Conservation (phyloP, 2,113 vertebrate species). For the Phalacrocorax aristotelis region DNA sequence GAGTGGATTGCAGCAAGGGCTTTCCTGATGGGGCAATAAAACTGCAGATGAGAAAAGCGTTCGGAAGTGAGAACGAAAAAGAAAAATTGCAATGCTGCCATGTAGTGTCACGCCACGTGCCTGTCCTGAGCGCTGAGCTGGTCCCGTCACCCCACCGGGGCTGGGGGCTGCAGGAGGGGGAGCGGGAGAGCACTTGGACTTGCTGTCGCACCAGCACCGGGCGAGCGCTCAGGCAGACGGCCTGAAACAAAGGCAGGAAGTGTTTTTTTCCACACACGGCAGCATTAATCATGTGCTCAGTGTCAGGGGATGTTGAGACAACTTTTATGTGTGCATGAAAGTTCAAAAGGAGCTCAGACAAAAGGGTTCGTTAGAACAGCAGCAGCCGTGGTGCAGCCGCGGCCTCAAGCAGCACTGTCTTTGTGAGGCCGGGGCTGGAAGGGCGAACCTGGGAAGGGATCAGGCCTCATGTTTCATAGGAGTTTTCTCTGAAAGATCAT, state of each 20-base stretch:
- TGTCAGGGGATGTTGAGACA: not conserved
- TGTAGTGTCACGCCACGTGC: not conserved
- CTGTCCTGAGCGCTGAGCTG: not conserved
- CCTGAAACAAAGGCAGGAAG: not conserved
- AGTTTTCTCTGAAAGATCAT: not conserved
- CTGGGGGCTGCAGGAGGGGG: not conserved
- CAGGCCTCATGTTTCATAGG: fast-evolving
- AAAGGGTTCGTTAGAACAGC: not conserved
- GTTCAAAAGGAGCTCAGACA: not conserved
- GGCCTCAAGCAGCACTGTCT: not conserved
- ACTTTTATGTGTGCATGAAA: fast-evolving
- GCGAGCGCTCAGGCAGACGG: fast-evolving
- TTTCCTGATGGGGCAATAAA: not conserved
- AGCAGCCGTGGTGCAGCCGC: not conserved
- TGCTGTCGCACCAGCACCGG: fast-evolving
- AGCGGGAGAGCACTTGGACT: not conserved
- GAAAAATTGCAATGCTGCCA: not conserved
- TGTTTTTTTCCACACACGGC: not conserved
- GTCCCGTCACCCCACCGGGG: fast-evolving
- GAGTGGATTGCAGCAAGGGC: not conserved
- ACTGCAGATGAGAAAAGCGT: not conserved
- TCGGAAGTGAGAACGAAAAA: not conserved
- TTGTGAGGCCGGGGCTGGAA: not conserved
- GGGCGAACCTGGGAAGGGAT: not conserved
- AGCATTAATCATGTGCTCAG: fast-evolving